Conservation (phyloP, 2,797 vertebrate species). For the Helicolenus hilgendorfi region DNA sequence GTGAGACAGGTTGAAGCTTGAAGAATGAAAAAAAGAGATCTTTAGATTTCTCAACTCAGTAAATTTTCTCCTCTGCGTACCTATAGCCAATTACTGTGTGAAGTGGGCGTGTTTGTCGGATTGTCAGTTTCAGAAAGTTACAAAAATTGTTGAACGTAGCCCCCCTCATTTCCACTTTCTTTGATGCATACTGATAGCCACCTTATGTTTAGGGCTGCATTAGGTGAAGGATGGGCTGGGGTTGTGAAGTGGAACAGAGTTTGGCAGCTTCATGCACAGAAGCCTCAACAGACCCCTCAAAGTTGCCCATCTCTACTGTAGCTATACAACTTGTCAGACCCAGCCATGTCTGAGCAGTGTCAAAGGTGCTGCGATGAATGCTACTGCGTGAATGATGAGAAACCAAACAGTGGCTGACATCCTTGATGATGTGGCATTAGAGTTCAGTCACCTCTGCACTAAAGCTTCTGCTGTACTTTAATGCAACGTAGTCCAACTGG, state of each 20-base stretch:
- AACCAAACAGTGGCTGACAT: constrained; percentile 2
- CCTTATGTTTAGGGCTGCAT: neutral
- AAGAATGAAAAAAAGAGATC: neutral
- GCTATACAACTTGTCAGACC: too few relatives aligned
- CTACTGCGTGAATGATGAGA: constrained; percentile 1
- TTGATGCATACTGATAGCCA: neutral
- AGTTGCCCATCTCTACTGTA: neutral
- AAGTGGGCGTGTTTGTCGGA: neutral
- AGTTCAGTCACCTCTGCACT: constrained; percentile 20
- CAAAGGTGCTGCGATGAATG: neutral
- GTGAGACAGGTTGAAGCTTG: neutral
- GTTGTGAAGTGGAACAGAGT: neutral
- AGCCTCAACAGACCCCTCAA: neutral
- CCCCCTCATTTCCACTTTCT: neutral
- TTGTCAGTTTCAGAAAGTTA: neutral
- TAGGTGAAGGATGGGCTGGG: neutral
- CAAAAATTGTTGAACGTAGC: neutral
- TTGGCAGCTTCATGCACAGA: neutral
- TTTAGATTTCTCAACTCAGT: neutral
- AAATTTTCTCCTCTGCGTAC: neutral
- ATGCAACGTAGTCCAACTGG: constrained; percentile 6
- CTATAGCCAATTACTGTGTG: neutral
- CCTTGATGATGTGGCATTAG: constrained; percentile 62
- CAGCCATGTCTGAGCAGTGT: neutral
- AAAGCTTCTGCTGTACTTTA: constrained; percentile 33